Evolutionary conservation across 92 coral and sea anemone species (phyloP).

Genomic region (Pocillopora grandis): DNA sequence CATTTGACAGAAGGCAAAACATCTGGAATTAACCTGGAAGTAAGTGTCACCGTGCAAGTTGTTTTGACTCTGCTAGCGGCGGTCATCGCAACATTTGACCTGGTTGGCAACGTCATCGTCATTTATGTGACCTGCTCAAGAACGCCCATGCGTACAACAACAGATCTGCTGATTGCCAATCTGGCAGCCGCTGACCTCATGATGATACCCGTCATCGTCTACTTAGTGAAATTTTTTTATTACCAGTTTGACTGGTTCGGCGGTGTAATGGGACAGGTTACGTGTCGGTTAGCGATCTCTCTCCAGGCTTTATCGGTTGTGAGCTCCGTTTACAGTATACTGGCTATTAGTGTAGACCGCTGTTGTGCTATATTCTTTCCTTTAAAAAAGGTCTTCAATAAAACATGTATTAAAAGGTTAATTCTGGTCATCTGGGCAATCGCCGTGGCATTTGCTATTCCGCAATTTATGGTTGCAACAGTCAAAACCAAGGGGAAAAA

Average conservation of each 20-base stretch:
- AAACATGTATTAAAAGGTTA: constrained; percentile 24
- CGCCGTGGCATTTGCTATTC: constrained; percentile 59
- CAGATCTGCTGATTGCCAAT: constrained; percentile 68
- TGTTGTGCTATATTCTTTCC: constrained; percentile 68
- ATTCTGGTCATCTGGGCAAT: constrained; percentile 54
- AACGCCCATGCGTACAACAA: constrained; percentile 66
- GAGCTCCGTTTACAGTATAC: constrained; percentile 67
- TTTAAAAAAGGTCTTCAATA: constrained; percentile 47
- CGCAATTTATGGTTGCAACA: constrained; percentile 56
- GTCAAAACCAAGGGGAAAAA: constrained; percentile 31
- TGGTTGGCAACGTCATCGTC: constrained; percentile 68
- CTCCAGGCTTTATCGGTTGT: constrained; percentile 57
- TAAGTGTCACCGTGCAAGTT: not conserved
- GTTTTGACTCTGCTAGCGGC: constrained; percentile 61
- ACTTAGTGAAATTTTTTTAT: constrained; percentile 57
- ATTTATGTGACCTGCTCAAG: constrained; percentile 78
- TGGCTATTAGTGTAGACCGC: constrained; percentile 74
- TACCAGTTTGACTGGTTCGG: constrained; percentile 72
- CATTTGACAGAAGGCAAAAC: not conserved
- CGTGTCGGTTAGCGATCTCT: constrained; percentile 58
- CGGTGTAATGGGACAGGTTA: constrained; percentile 63
- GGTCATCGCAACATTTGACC: constrained; percentile 43
- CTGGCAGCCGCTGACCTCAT: constrained; percentile 80
- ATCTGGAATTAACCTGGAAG: not conserved
- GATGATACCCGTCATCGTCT: constrained; percentile 65